Conservation (phyloP, 2,888 invertebrate species). For the Rhimphoctona megacephalus region DNA sequence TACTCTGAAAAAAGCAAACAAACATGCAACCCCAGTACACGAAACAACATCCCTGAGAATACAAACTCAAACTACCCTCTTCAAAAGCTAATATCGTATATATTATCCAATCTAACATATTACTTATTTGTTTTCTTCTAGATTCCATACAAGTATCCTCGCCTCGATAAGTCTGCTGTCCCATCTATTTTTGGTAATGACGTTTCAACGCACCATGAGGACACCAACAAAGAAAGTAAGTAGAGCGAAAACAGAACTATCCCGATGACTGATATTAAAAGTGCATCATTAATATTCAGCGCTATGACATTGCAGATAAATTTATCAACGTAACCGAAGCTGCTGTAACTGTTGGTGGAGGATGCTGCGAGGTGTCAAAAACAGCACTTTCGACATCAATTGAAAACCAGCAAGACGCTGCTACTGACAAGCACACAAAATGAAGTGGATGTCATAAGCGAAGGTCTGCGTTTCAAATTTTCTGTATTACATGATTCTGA, state of each 20-base stretch:
- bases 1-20: no score
- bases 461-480: neutral
- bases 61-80: no score
- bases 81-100: no score
- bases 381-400: neutral
- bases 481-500: neutral
- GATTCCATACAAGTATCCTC: slow-evolving; percentile 11
- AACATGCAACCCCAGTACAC: no score
- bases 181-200: neutral
- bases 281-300: neutral
- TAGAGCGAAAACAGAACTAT: neutral
- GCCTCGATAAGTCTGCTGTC: neutral
- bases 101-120: no score
- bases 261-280: neutral
- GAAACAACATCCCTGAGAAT: no score
- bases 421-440: neutral
- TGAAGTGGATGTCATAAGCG: neutral
- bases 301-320: slow-evolving; percentile 4
- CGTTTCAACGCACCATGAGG: neutral
- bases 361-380: neutral
- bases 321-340: neutral
- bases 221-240: neutral
- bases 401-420: neutral
- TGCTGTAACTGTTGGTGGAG: neutral
- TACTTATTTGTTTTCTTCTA: neutral